These are phyloP conservation scores for Leptobrachium leishanense DNA, from an alignment of 2,113 vertebrate species.

Conservation along the genomic window DNA sequence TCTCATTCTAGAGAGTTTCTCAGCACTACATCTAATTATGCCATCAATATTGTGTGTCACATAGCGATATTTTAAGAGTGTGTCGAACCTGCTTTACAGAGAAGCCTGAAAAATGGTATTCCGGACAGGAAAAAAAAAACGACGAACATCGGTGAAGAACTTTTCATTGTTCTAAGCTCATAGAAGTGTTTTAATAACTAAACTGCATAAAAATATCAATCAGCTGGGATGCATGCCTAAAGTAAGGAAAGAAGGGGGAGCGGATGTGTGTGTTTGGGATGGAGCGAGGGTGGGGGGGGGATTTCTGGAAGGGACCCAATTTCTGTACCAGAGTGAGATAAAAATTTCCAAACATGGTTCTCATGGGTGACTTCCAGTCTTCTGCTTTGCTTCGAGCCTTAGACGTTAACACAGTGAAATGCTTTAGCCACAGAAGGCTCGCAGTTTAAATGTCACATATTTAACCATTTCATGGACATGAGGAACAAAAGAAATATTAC, in stretches of 20 bases:
- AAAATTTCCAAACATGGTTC: constrained; percentile 78
- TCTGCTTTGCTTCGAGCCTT: constrained; percentile 52
- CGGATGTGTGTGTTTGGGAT: constrained; percentile 6
- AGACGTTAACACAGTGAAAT: constrained; percentile 61
- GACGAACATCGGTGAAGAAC: too few species aligned
- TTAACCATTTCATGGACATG: constrained; percentile 41
- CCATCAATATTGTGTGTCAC: too few species aligned
- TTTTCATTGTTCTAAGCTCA: too few species aligned
- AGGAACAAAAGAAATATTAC: too few species aligned
- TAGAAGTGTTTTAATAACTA: neutral
- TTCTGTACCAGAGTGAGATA: constrained; percentile 49
- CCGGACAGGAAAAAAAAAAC: too few species aligned
- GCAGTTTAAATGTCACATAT: constrained; percentile 61
- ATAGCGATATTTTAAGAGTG: too few species aligned
- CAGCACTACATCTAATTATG: too few species aligned
- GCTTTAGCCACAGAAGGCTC: constrained; percentile 55
- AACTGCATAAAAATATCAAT: neutral
- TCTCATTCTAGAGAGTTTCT: too few species aligned
- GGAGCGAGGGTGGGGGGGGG: neutral
- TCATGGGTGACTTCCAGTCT: constrained; percentile 44
- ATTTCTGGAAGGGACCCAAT: constrained; percentile 57
- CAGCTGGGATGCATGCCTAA: constrained; percentile 14
- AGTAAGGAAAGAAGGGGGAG: constrained; percentile 3
- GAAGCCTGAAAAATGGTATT: too few species aligned
- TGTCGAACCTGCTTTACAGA: too few species aligned